Evolutionary conservation across 2,113 vertebrate genomes (phyloP), one percentile per base, ranked within the genome.

Genomic region (Actenoides lindsayi): DNA sequence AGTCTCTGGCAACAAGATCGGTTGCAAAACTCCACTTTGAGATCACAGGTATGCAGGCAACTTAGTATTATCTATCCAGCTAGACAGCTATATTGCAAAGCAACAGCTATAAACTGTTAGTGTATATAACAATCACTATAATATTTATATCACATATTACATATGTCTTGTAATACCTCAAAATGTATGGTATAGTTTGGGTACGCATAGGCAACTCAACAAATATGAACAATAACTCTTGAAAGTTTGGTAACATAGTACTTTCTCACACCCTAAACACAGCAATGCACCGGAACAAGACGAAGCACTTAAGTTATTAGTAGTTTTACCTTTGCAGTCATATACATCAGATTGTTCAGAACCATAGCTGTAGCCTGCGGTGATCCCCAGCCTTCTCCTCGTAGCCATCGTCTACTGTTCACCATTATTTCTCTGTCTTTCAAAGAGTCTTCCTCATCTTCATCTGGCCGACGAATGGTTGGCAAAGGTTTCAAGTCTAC

Each of bases 341-440:
- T 99, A 95, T 99, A 99, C 99, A 99, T 99, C 60, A 99, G 99
- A 90, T 99, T 99, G 98, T 99, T 99, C 87, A 99, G 97, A 97
- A 99, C 99, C 99, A 99, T 99, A 62, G 99, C 98, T 35, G 99
- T 99, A 77, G 99, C 99, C 59, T 99, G 99, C 4, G 99, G 99
- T 10, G 99, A 99, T 12, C 99, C 99, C 99, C 99, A 99, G 89
- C 99, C 99, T 94, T 99, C 99, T 88, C 99, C 99, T 84, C 98
- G 98, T 6, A 99, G 97, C 99, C 99, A 99, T 69, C 99, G 98
- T 10, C 99, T 97, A 94, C 99, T 99, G 69, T 99, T 99, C 80
- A 99, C 98, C 99, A 99, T 99, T n/a, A 99, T 95, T 46, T 99
- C 99, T 69, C 98, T 91, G 54, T 99, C 99, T 64, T 98, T 98